A percentile compares a stretch with the other conserved stretches of the same genome.
Conservation (phyloP, 2,113 vertebrate species). For the Melospiza georgiana region DNA sequence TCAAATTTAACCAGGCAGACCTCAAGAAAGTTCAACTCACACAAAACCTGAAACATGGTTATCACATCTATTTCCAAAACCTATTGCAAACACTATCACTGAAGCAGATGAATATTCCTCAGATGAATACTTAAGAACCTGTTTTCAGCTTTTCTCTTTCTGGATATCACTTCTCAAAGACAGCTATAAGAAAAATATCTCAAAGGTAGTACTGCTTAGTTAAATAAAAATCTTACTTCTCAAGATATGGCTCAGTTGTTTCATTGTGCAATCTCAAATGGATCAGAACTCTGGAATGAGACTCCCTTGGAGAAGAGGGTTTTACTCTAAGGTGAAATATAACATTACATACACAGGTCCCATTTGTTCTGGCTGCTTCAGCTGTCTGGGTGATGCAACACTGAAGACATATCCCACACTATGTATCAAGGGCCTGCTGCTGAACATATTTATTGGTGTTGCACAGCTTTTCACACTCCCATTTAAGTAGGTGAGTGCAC, state of each 20-base stretch:
- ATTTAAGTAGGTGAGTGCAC: background rate
- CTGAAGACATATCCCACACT: background rate
- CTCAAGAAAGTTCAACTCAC: background rate
- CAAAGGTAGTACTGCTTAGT: slow-evolving; percentile 18
- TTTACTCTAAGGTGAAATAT: background rate
- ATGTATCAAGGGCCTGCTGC: rapidly evolving
- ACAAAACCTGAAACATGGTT: rapidly evolving
- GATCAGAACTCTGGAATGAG: background rate
- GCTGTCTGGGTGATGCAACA: background rate
- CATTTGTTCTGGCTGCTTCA: background rate
- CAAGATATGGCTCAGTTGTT: slow-evolving; percentile 15
- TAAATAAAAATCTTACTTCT: slow-evolving; percentile 61
- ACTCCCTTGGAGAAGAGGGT: background rate
- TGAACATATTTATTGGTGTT: background rate
- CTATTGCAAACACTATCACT: background rate
- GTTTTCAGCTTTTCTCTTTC: background rate
- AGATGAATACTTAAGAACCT: background rate
- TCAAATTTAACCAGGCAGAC: background rate
- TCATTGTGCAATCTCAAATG: background rate
- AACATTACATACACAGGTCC: background rate
- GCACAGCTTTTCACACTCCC: background rate
- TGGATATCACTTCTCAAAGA: slow-evolving; percentile 32
- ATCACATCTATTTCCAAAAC: background rate
- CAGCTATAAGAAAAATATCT: slow-evolving; percentile 41
- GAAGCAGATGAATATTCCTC: background rate